These are phyloP conservation scores for Brachyrhaphis roseni DNA, from an alignment of 2,797 vertebrate genomes.

Conservation along the genomic window DNA sequence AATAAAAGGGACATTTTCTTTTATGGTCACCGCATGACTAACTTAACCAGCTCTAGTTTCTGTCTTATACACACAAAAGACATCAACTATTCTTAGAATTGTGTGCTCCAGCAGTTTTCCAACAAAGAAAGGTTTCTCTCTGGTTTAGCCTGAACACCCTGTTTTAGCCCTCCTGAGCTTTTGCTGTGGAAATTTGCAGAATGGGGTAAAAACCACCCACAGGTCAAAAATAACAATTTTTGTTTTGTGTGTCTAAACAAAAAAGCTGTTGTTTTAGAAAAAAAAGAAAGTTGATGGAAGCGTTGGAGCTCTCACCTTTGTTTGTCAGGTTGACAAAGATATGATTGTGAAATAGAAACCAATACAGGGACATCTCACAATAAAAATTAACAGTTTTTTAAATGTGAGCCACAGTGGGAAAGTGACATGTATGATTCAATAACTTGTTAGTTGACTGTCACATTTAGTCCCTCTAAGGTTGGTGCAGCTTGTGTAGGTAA, in stretches of 20 bases:
- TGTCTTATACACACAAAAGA: constrained; percentile 31
- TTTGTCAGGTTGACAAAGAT: neutral
- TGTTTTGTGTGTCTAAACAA: neutral
- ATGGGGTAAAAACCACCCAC: constrained; percentile 10
- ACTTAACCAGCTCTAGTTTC: neutral
- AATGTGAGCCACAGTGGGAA: neutral
- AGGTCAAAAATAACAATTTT: neutral
- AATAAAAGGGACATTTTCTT: neutral
- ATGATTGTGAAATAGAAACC: neutral
- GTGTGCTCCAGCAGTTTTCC: constrained; percentile 30
- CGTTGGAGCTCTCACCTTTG: neutral
- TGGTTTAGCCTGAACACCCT: constrained; percentile 44
- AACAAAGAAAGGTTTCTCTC: constrained; percentile 22
- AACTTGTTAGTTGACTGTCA: neutral
- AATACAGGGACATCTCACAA: neutral
- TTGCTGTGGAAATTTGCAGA: constrained; percentile 17
- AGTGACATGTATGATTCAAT: neutral
- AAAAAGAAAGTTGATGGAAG: neutral
- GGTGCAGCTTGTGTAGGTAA: neutral
- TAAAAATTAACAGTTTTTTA: neutral
- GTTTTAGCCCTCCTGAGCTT: constrained; percentile 38
- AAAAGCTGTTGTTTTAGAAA: neutral
- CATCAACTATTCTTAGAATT: constrained; percentile 62
- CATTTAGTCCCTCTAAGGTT: neutral
- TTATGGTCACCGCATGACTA: neutral